Evolutionary conservation across 2,797 vertebrate genomes (phyloP).

Genomic region (Onychomys arenicola): DNA sequence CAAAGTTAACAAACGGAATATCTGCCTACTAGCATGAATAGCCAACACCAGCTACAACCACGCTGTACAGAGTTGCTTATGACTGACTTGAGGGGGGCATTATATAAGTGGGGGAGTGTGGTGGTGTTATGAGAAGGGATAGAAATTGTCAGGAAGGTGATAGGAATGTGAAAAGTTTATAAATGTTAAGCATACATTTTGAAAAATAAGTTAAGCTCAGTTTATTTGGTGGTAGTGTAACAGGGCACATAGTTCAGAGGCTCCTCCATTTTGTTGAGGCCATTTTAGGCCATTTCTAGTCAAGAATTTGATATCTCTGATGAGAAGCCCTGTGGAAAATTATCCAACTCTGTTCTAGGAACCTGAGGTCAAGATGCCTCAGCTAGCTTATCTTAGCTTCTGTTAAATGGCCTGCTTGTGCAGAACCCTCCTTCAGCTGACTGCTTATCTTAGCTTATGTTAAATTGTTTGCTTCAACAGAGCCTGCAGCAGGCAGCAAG

Average conservation of each 20-base stretch:
- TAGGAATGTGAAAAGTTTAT: constrained; percentile 22
- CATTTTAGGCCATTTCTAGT: background rate
- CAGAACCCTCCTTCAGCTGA: too few relatives aligned
- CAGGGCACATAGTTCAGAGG: background rate
- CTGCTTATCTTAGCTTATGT: too few relatives aligned
- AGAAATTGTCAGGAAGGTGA: constrained; percentile 26
- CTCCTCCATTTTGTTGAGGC: background rate
- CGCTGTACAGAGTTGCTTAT: background rate
- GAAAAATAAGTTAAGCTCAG: background rate
- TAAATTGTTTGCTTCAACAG: too few relatives aligned
- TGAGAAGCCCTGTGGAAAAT: background rate
- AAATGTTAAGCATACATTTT: constrained; percentile 23
- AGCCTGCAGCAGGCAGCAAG: too few relatives aligned
- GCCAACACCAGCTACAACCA: background rate
- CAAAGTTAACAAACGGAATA: background rate
- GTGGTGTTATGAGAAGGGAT: background rate
- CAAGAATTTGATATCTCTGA: background rate
- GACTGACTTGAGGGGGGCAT: background rate
- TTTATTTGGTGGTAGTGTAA: background rate
- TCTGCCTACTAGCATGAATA: background rate
- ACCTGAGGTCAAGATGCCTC: background rate
- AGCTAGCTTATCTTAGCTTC: too few relatives aligned
- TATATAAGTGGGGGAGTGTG: background rate
- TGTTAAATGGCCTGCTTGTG: too few relatives aligned
- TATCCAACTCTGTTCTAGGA: background rate